Evolutionary conservation across 1,140 invertebrate species (phyloP).

Genomic region (Diabrotica virgifera): DNA sequence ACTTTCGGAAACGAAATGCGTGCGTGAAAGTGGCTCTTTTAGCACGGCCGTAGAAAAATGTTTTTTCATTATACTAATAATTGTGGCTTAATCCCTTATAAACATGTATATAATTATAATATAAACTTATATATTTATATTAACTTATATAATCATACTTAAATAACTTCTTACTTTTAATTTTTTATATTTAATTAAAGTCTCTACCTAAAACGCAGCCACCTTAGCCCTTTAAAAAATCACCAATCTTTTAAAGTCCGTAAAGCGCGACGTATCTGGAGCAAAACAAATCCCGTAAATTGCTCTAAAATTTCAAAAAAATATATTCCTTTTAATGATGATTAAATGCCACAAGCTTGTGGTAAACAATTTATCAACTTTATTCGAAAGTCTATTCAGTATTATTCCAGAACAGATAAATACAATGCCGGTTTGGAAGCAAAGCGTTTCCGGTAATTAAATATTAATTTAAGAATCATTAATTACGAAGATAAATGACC

Average conservation of each 20-base stretch:
- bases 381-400: constrained; percentile 27
- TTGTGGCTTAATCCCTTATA: too few species aligned
- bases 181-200: too few species aligned
- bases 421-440: constrained; percentile 28
- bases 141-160: too few species aligned
- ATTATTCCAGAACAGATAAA: constrained; percentile 32
- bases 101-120: too few species aligned
- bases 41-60: too few species aligned
- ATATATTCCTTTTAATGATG: constrained; percentile 18
- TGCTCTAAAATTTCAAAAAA: constrained; percentile 7
- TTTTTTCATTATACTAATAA: too few species aligned
- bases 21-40: too few species aligned
- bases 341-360: constrained; percentile 18
- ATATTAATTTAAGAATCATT: constrained; percentile 44
- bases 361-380: constrained; percentile 31
- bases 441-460: constrained; percentile 39
- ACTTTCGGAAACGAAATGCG: too few species aligned
- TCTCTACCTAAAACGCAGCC: too few species aligned
- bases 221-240: too few species aligned
- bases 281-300: neutral
- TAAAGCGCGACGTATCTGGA: neutral
- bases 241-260: neutral
- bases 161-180: too few species aligned
- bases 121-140: too few species aligned
- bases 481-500: constrained; percentile 44